Evolutionary conservation across 2,888 invertebrate species (phyloP), one percentile per base, ranked within the genome.

Genomic region (Linnaemya vulpina): DNA sequence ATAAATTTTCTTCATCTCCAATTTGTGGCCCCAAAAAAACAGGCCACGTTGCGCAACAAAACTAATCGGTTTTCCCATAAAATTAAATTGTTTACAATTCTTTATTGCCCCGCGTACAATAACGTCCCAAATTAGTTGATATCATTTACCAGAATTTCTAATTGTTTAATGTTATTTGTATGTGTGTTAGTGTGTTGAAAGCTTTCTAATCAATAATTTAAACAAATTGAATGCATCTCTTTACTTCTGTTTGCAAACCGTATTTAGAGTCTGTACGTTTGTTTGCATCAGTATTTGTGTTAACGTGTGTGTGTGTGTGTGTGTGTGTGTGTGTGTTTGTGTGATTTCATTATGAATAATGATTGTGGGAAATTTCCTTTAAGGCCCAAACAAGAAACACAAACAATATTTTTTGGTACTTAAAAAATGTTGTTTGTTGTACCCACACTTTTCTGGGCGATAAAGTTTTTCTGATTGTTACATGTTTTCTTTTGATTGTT

Each of bases 161-260:
- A 68, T 67, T 58, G 67, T 22, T 55, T 30, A 43, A 63, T 70
- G 10, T 62, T 63, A 11, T 43, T 51, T 71, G 17, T 51, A 8
- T 10, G 51, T 49, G 49, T 35, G 11, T 11, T 20, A 53, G 22
- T 70, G 20, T 70, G 20, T 73, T 60, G 46, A 65, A 71, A 84
- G 81, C 81, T 81, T 78, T 85, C 84, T 85, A 85, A 85, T 81
- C 68, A 85, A 78, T 85, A 78, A 53, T 70, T 74, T 78, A 85
- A 85, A 85, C 74, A 85, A 81, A 77, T 85, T 70, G 55, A 76
- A 55, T 63, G 22, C 35, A 17, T 35, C 51, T 67, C 58, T 62
- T 53, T 62, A 75, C 63, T 63, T 55, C 76, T 75, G 75, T 65
- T 75, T 75, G 30, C 40, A 9, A 15, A 40, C 2, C 40, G 13